These are phyloP conservation scores for Conus ventricosus DNA, from an alignment of 1,140 invertebrate genomes.

Conservation along the genomic window DNA sequence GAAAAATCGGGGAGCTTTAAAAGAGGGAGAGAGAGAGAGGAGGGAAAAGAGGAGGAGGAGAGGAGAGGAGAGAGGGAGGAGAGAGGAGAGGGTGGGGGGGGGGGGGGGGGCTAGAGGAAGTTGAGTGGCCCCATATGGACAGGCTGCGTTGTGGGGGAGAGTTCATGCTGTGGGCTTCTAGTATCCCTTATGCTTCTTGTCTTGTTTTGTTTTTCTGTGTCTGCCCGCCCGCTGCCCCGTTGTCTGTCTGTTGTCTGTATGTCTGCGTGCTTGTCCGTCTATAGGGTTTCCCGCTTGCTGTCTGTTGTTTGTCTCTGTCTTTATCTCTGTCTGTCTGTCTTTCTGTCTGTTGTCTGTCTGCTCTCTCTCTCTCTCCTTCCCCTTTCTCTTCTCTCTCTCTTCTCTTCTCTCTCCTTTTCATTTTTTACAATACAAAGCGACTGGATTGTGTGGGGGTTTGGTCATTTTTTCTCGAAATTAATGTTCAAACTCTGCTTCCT, in stretches of 20 bases:
- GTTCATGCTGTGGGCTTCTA: not conserved
- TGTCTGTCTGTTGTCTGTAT: constrained; percentile 6
- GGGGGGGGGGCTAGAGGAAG: not conserved
- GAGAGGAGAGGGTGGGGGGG: not conserved
- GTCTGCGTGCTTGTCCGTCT: constrained; percentile 1
- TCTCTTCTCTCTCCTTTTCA: not conserved
- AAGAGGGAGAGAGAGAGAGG: constrained; percentile 15
- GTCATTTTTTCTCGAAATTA: too few species aligned
- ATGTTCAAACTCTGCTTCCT: too few species aligned
- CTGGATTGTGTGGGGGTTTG: too few species aligned
- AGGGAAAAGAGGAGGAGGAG: not conserved
- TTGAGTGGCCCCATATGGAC: not conserved
- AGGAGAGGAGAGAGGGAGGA: constrained; percentile 2
- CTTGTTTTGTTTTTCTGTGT: too few species aligned
- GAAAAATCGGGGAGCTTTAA: not conserved
- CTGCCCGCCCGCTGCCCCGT: not conserved
- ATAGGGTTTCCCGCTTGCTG: too few species aligned
- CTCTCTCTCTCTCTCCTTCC: not conserved
- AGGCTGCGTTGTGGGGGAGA: not conserved
- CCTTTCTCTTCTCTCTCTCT: not conserved
- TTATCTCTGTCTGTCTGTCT: not conserved
- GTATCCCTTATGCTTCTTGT: not conserved
- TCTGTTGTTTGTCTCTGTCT: not conserved
- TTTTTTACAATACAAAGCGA: not conserved
- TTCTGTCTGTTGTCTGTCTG: not conserved